A percentile compares a stretch with the other conserved stretches of the same genome.
phyloP scores from a whole-genome alignment of 2,797 vertebrate species.

The Ciconia nigra region DNA sequence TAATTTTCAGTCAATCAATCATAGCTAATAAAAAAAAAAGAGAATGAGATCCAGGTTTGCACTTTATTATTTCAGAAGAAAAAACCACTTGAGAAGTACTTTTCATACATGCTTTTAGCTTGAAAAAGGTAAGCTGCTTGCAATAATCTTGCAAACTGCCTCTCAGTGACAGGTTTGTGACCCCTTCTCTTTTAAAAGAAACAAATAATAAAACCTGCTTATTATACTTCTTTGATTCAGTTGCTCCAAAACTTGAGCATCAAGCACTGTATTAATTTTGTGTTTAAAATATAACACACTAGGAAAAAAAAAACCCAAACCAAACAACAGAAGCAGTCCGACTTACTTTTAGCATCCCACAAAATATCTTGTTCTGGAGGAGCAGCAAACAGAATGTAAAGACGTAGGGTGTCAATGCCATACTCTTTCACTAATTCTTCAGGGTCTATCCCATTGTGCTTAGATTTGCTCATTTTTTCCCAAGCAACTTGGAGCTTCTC shows the following conservation, averaged over 20 bases:
- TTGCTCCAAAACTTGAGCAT: not conserved
- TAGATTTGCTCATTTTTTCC: constrained; percentile 99
- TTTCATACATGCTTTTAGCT: not conserved
- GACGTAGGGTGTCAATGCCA: constrained; percentile 89
- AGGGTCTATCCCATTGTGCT: constrained; percentile 93
- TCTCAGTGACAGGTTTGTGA: not conserved
- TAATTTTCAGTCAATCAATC: not conserved
- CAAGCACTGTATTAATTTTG: not conserved
- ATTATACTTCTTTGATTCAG: not conserved
- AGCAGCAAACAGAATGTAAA: constrained; percentile 90
- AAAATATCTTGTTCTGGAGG: constrained; percentile 95
- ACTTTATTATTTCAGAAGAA: not conserved
- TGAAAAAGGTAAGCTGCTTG: not conserved
- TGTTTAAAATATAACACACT: not conserved
- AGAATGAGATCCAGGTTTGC: not conserved
- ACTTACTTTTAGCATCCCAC: constrained; percentile 94
- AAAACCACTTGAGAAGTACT: not conserved
- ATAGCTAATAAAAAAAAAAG: not conserved
- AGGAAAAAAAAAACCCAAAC: not conserved
- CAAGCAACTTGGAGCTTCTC: constrained; percentile 83
- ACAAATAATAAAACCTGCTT: not conserved
- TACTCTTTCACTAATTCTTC: constrained; percentile 85
- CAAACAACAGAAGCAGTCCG: not conserved
- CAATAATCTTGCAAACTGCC: not conserved
- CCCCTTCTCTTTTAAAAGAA: not conserved